phyloP scores from a whole-genome alignment of 2,113 vertebrate species.

The Lonchura striata region DNA sequence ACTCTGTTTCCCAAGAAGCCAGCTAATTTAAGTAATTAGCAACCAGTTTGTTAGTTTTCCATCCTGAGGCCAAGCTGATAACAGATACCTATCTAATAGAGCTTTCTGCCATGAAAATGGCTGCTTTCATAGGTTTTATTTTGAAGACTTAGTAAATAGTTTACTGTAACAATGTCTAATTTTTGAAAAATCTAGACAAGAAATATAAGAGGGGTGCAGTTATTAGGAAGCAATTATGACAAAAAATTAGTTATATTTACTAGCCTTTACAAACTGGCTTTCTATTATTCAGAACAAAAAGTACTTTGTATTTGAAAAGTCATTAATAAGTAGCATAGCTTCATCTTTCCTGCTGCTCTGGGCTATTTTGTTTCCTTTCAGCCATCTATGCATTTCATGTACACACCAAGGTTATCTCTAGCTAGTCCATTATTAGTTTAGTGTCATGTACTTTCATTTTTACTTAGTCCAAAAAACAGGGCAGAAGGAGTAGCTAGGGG shows the following conservation, averaged over 20 bases:
- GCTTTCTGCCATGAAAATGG: background rate
- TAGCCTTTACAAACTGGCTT: background rate
- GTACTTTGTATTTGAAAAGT: background rate
- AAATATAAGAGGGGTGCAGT: background rate
- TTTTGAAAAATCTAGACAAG: background rate
- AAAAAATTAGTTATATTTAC: background rate
- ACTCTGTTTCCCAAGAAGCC: background rate
- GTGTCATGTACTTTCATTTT: background rate
- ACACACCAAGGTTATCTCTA: background rate
- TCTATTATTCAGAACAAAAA: background rate
- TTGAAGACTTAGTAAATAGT: background rate
- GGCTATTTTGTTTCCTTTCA: background rate
- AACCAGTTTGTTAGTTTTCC: background rate
- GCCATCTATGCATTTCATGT: background rate
- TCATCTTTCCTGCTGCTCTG: background rate
- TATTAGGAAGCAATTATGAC: background rate
- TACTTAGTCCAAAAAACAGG: background rate
- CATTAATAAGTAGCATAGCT: background rate
- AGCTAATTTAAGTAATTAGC: background rate
- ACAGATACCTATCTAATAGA: background rate
- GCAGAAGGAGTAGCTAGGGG: background rate
- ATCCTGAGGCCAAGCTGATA: background rate
- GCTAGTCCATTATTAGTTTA: background rate
- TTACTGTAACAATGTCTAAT: background rate
- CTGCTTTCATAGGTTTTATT: background rate